Conservation (phyloP, 1,140 invertebrate genomes). For the Achroia grisella region DNA sequence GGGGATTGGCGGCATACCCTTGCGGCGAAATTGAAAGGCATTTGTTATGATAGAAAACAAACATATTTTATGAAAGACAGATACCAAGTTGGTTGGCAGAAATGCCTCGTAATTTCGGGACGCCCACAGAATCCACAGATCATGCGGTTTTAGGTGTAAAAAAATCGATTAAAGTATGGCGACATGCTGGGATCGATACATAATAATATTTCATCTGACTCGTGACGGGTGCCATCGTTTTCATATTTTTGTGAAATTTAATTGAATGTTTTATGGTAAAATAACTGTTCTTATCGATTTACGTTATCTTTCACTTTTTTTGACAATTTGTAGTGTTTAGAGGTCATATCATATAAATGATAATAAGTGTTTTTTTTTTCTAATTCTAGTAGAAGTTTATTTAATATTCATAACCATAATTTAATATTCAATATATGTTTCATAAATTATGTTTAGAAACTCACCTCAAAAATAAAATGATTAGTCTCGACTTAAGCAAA, state of each 20-base stretch:
- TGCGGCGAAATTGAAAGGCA: conserved; percentile 32
- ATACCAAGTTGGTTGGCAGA: conserved; percentile 50
- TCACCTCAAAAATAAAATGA: too few species aligned
- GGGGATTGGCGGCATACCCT: conserved; percentile 23
- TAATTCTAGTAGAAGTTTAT: too few species aligned
- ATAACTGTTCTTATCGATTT: conserved; percentile 53
- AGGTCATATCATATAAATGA: too few species aligned
- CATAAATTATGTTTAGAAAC: too few species aligned
- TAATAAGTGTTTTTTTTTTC: too few species aligned
- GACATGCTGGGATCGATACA: conserved; percentile 68
- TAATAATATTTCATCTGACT: conserved; percentile 62
- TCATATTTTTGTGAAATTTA: conserved; percentile 66
- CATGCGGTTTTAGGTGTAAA: conserved; percentile 71
- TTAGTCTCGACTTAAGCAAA: not conserved
- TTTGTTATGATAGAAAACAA: conserved; percentile 57
- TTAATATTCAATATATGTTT: too few species aligned
- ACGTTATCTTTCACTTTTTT: conserved; percentile 40
- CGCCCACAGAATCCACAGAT: conserved; percentile 62
- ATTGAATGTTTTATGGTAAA: conserved; percentile 56
- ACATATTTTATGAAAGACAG: conserved; percentile 61
- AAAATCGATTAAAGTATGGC: conserved; percentile 69
- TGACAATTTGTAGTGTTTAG: conserved; percentile 5
- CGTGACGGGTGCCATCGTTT: conserved; percentile 52
- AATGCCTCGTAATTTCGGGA: conserved; percentile 58
- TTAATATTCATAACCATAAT: too few species aligned